Percentiles rank a stretch among this genome's conserved stretches.
These are phyloP conservation scores for Drosophila silvestris DNA, from an alignment of 2,888 invertebrate genomes.

Conservation along the genomic window DNA sequence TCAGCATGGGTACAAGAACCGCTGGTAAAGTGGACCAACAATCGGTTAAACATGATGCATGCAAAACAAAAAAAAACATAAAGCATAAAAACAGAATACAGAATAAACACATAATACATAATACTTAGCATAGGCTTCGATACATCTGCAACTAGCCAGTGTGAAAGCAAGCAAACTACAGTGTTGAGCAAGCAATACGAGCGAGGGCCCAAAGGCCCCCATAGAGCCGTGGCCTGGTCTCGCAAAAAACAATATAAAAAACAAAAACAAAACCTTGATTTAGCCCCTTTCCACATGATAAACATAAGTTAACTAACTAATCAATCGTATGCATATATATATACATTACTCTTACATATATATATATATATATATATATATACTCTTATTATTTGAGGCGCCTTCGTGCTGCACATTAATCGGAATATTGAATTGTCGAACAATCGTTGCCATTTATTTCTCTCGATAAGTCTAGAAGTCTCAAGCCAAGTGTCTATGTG, in stretches of 20 bases:
- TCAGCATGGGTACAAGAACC: slow-evolving; percentile 58
- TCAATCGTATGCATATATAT: slow-evolving; percentile 29
- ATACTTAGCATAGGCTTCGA: slow-evolving; percentile 49
- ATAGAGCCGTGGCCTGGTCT: slow-evolving; percentile 65
- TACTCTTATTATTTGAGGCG: slow-evolving; percentile 56
- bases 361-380: slow-evolving; percentile 29
- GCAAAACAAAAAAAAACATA: slow-evolving; percentile 36
- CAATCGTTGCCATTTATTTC: slow-evolving; percentile 82
- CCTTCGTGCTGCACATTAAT: slow-evolving; percentile 59
- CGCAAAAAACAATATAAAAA: slow-evolving; percentile 35
- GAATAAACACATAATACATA: slow-evolving; percentile 7
- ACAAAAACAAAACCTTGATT: slow-evolving; percentile 37
- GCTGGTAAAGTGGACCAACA: slow-evolving; percentile 85
- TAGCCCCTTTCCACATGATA: slow-evolving; percentile 32
- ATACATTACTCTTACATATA: slow-evolving; percentile 19
- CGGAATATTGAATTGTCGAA: slow-evolving; percentile 84
- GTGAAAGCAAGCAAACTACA: slow-evolving; percentile 49
- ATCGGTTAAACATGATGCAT: slow-evolving; percentile 68
- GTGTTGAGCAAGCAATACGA: slow-evolving; percentile 85
- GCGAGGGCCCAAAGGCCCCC: slow-evolving; percentile 62
- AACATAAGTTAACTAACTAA: slow-evolving; percentile 36
- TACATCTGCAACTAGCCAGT: slow-evolving; percentile 32
- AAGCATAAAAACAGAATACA: slow-evolving; percentile 5
- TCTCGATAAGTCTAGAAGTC: slow-evolving; percentile 54
- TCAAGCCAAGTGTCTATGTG: slow-evolving; percentile 66